Conservation (phyloP, 2,888 invertebrate species). For the Clusia tigrina region DNA sequence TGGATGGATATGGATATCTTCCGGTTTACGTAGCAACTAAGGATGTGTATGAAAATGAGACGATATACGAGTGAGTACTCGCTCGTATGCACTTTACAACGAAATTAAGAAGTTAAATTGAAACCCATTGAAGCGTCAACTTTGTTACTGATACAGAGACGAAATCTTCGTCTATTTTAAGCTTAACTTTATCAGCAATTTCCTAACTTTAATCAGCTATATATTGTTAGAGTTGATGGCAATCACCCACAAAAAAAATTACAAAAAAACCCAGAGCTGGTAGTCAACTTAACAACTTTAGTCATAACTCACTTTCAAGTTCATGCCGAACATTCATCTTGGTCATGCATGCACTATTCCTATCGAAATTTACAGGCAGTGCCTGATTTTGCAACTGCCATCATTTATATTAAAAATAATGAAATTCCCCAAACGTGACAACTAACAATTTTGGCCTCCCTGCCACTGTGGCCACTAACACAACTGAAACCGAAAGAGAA, state of each 20-base stretch:
- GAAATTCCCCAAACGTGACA: constrained; percentile 38
- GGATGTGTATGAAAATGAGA: not conserved
- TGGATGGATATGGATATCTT: not conserved
- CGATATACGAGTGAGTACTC: not conserved
- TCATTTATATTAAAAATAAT: constrained; percentile 41
- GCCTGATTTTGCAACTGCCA: constrained; percentile 37
- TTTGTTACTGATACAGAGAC: too few species aligned
- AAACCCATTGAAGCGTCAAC: not conserved
- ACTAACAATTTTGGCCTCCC: not conserved
- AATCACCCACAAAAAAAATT: constrained; percentile 1
- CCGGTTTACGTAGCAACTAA: not conserved
- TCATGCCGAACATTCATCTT: constrained; percentile 43
- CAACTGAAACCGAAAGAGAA: not conserved
- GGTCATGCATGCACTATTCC: constrained; percentile 30
- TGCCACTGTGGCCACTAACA: not conserved
- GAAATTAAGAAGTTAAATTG: too few species aligned
- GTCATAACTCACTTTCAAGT: constrained; percentile 46
- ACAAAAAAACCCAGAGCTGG: not conserved
- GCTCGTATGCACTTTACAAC: too few species aligned
- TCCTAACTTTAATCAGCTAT: not conserved
- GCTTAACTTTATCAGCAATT: not conserved
- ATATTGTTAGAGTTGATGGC: too few species aligned
- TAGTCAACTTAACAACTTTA: constrained; percentile 15
- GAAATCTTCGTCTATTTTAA: too few species aligned
- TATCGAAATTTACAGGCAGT: constrained; percentile 13